Base-by-base conservation (phyloP, 2,888 invertebrate species). In the Amphimallon solstitiale region DNA sequence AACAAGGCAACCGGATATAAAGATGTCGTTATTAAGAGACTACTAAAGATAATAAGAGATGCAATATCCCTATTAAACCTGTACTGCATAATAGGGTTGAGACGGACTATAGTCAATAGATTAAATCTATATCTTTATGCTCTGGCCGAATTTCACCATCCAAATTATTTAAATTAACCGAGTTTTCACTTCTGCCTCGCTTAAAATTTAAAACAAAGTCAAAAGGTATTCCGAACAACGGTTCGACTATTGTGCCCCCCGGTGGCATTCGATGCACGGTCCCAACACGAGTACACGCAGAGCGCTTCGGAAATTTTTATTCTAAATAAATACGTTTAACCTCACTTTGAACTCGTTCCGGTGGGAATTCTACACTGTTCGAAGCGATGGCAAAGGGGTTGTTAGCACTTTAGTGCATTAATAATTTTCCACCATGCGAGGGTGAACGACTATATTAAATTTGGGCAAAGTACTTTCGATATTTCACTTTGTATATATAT, bases 311-410 rank as follows among this genome's bases (percentile, higher is more conserved):
- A 29, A 29, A 59, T 29, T 59, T 59, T 59, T 59, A 34, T 43
- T 29, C 23, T 7, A 59, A 59, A 59, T 59, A 59, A 59, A 59
- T 59, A 59, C 29, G 29, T 59, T 59, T 59, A 45, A 59, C 56
- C 56, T 59, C 56, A 29, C 45, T 59, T 59, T 59, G 56, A 59
- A 59, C 56, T 59, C 43, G 45, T 59, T 10, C 56, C 21, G 29
- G 3, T 9, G 43, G 34, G 56, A 43, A 59, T 59, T 59, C 43
- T n/a, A n/a, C 45, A 15, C 34, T 3, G 29, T 29, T 2, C 56
- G 56, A 59, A 43, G 43, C 56, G 56, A 40, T 40, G 29, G 56
- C 43, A 59, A 59, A 43, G 56, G 15, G 43, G 43, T 45, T 59
- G 43, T 45, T 59, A 59, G 34, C 56, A 59, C 56, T 59, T 43